Conservation (phyloP, 2,888 invertebrate species). For the Phaonia tiefii region DNA sequence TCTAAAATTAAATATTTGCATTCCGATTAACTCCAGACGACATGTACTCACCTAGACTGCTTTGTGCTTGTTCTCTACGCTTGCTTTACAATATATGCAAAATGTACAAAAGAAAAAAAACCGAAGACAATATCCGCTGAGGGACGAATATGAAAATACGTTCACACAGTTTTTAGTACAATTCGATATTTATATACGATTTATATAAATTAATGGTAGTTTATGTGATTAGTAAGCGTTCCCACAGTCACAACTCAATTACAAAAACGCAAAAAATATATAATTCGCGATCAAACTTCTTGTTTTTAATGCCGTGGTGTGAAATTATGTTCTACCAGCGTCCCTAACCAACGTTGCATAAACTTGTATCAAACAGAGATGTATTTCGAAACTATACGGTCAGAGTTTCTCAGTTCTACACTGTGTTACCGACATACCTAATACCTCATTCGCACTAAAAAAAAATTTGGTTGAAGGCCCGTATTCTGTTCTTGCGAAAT, state of each 20-base stretch:
- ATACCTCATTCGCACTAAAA: too few relatives aligned
- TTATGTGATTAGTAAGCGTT: neutral
- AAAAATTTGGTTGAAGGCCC: too few relatives aligned
- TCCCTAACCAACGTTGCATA: constrained; percentile 55
- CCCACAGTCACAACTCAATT: constrained; percentile 7
- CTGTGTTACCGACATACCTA: too few relatives aligned
- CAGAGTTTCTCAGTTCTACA: too few relatives aligned
- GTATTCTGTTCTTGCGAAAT: too few relatives aligned
- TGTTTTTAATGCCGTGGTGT: constrained; percentile 47
- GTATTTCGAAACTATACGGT: neutral
- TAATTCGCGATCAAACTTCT: constrained; percentile 45
- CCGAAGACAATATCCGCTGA: constrained; percentile 55
- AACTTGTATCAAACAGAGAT: constrained; percentile 7
- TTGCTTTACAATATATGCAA: constrained; percentile 44
- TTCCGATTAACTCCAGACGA: constrained; percentile 45
- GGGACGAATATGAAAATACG: constrained; percentile 36
- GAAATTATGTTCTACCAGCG: constrained; percentile 53
- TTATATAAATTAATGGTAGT: constrained; percentile 13
- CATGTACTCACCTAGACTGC: constrained; percentile 58
- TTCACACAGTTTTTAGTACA: constrained; percentile 12
- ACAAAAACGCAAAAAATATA: constrained; percentile 22
- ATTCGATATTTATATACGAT: neutral
- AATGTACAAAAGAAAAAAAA: constrained; percentile 43
- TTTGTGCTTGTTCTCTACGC: constrained; percentile 61
- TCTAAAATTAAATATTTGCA: neutral